A percentile compares a stretch with the other conserved stretches of the same genome.
phyloP scores from a whole-genome alignment of 2,888 invertebrate genomes.

The Troides aeacus region DNA sequence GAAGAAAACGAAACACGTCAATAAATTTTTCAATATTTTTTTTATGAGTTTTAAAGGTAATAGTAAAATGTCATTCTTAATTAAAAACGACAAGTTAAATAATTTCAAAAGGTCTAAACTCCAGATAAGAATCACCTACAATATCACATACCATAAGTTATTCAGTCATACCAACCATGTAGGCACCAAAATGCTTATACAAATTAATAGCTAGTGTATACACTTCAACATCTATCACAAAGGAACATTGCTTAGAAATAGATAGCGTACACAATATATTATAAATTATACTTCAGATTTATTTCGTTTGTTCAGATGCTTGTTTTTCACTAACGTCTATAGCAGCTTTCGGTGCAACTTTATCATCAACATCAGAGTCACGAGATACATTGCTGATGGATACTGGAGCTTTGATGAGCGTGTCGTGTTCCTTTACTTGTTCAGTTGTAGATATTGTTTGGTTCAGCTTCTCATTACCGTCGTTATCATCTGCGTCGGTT shows the following conservation, averaged over 20 bases:
- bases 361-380: constrained; percentile 28
- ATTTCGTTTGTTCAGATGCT: constrained; percentile 8
- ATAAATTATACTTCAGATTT: constrained; percentile 9
- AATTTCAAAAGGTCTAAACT: not conserved
- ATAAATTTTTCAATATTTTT: not conserved
- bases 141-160: constrained; percentile 15
- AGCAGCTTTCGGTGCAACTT: constrained; percentile 23
- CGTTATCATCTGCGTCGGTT: constrained; percentile 29
- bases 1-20: not conserved
- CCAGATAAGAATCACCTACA: constrained; percentile 1
- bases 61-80: not conserved
- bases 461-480: not conserved
- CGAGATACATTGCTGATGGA: constrained; percentile 2
- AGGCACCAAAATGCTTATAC: constrained; percentile 1
- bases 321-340: not conserved
- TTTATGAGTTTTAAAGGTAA: not conserved
- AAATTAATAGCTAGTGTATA: constrained; percentile 1
- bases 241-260: constrained; percentile 15
- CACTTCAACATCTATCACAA: constrained; percentile 15
- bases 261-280: constrained; percentile 1
- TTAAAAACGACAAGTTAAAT: not conserved
- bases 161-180: constrained; percentile 14
- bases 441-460: not conserved
- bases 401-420: constrained; percentile 1
- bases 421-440: not conserved